phyloP scores from a whole-genome alignment of 2,113 vertebrate genomes.

The Platichthys flesus region DNA sequence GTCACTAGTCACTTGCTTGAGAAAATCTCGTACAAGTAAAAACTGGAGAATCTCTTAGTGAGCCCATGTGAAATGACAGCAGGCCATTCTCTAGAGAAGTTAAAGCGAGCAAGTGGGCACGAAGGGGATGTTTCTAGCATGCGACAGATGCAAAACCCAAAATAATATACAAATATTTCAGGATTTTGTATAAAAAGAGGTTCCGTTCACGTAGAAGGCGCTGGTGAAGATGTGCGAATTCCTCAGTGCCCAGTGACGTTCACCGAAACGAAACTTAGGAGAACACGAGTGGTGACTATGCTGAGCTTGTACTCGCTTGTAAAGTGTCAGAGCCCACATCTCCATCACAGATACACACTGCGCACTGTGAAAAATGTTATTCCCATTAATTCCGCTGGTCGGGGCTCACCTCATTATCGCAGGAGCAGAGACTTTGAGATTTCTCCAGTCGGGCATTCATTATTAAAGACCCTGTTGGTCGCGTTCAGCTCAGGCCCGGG shows the following conservation, averaged over 20 bases:
- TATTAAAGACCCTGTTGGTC: constrained; percentile 80
- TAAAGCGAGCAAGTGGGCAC: too few relatives aligned
- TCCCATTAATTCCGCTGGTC: constrained; percentile 64
- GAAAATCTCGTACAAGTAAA: too few relatives aligned
- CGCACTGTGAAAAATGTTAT: constrained; percentile 58
- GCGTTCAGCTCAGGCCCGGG: constrained; percentile 63
- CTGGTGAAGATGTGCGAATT: background rate
- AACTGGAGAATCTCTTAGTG: too few relatives aligned
- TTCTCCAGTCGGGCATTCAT: constrained; percentile 78
- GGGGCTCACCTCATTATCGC: constrained; percentile 76
- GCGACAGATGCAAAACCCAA: too few relatives aligned
- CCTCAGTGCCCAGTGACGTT: constrained; percentile 14
- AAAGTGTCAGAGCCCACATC: constrained; percentile 68
- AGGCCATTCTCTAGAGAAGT: too few relatives aligned
- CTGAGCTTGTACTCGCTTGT: constrained; percentile 57
- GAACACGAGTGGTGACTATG: constrained; percentile 39
- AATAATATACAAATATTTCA: too few relatives aligned
- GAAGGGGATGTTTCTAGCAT: too few relatives aligned
- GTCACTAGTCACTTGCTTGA: too few relatives aligned
- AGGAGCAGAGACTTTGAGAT: constrained; percentile 73
- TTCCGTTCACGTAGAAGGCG: too few relatives aligned
- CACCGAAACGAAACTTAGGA: constrained; percentile 11
- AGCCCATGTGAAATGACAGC: too few relatives aligned
- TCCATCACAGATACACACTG: constrained; percentile 67
- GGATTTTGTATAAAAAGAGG: too few relatives aligned